Conservation (phyloP, 2,113 vertebrate genomes). For the Daphoenositta chrysoptera region DNA sequence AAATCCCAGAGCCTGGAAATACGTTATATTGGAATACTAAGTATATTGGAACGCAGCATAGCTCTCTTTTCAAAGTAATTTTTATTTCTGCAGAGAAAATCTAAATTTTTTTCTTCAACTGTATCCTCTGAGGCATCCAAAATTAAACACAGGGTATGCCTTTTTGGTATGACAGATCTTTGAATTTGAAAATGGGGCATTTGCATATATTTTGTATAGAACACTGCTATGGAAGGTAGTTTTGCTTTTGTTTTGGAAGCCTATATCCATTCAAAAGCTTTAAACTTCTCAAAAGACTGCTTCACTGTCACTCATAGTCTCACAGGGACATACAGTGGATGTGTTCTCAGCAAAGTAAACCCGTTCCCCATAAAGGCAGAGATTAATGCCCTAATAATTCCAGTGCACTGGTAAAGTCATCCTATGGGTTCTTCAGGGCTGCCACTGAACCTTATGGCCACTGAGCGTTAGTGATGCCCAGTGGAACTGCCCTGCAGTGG, state of each 20-base stretch:
- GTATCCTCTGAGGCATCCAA: not conserved
- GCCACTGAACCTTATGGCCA: not conserved
- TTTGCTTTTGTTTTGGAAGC: not conserved
- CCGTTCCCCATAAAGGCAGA: accelerated
- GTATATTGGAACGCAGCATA: not conserved
- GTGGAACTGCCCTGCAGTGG: not conserved
- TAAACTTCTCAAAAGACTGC: not conserved
- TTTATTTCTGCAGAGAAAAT: not conserved
- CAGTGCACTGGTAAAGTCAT: not conserved
- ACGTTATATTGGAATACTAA: not conserved
- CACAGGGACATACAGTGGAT: not conserved
- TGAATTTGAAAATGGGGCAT: not conserved
- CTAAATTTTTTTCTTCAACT: not conserved
- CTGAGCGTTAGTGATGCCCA: not conserved
- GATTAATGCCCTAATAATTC: not conserved
- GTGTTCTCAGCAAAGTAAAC: not conserved
- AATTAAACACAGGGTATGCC: not conserved
- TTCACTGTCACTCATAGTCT: not conserved
- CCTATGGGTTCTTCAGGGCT: not conserved
- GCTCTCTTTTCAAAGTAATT: not conserved
- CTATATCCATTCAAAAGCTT: not conserved
- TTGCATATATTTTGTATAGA: not conserved
- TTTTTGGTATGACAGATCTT: not conserved
- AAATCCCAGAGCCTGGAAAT: not conserved
- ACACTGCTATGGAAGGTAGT: not conserved